Conservation (phyloP, 2,888 invertebrate species). For the Auanema sp. region DNA sequence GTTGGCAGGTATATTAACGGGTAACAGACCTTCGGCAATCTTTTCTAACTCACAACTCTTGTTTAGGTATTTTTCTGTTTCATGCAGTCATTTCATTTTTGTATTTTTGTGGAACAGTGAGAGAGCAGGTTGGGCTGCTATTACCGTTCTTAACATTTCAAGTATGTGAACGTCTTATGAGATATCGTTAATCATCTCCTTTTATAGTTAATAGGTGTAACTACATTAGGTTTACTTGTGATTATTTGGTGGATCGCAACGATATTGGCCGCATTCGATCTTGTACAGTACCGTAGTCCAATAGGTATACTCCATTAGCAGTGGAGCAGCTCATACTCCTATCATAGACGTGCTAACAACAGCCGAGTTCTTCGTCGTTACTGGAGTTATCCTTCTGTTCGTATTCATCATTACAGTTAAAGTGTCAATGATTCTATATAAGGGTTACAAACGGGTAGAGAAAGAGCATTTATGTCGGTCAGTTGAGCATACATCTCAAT, state of each 20-base stretch:
- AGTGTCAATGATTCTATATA: slow-evolving; percentile 33
- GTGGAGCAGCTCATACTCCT: not conserved
- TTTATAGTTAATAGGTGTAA: slow-evolving; percentile 33
- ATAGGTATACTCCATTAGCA: slow-evolving; percentile 7
- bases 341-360: slow-evolving; percentile 32
- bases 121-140: slow-evolving; percentile 33
- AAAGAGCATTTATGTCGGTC: slow-evolving; percentile 18
- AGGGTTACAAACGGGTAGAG: slow-evolving; percentile 23
- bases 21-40: not conserved
- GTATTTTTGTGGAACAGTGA: slow-evolving; percentile 30
- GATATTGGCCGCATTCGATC: slow-evolving; percentile 32
- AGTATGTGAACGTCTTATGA: slow-evolving; percentile 13
- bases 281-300: slow-evolving; percentile 30
- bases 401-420: slow-evolving; percentile 27
- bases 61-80: slow-evolving; percentile 31
- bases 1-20: slow-evolving; percentile 14
- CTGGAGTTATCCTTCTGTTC: slow-evolving; percentile 29
- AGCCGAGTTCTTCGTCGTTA: slow-evolving; percentile 32
- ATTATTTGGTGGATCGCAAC: slow-evolving; percentile 46
- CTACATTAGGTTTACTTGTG: slow-evolving; percentile 29
- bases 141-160: slow-evolving; percentile 38
- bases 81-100: slow-evolving; percentile 32
- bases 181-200: not conserved
- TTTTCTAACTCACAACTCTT: not conserved
- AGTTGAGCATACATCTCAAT: not conserved